Percentiles rank a stretch among this genome's conserved stretches.
Evolutionary conservation across 2,888 invertebrate species (phyloP).

Genomic region (Crossocerus cetratus): DNA sequence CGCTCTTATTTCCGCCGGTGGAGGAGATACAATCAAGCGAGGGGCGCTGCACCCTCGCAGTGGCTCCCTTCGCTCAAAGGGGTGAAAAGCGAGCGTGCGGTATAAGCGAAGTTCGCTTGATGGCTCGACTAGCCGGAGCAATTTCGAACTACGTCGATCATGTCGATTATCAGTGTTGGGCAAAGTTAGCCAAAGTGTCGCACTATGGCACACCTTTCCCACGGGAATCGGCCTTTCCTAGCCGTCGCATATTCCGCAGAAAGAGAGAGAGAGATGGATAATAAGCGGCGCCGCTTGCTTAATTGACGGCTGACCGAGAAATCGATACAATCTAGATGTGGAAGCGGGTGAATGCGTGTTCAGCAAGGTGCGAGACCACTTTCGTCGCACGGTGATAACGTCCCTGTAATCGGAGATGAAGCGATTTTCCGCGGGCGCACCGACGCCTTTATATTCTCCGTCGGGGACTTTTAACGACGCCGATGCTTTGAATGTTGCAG

Average conservation of each 20-base stretch:
- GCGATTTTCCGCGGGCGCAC: not conserved
- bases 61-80: constrained; percentile 28
- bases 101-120: too few species aligned
- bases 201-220: too few species aligned
- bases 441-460: not conserved
- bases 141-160: not conserved
- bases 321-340: constrained; percentile 46
- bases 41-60: not conserved
- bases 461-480: not conserved
- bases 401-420: constrained; percentile 1
- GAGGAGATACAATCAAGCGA: constrained; percentile 51
- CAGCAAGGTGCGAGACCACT: not conserved
- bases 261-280: constrained; percentile 18
- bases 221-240: too few species aligned
- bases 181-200: too few species aligned
- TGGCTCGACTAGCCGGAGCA: too few species aligned
- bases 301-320: constrained; percentile 38
- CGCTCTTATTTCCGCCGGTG: constrained; percentile 55
- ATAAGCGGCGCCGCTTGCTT: constrained; percentile 50
- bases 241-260: not conserved
- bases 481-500: constrained; percentile 76
- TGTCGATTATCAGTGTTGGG: too few species aligned
- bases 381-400: constrained; percentile 6
- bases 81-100: constrained; percentile 48
- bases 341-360: not conserved